phyloP scores from a whole-genome alignment of 1,140 invertebrate species.

The Anthonomus grandis region DNA sequence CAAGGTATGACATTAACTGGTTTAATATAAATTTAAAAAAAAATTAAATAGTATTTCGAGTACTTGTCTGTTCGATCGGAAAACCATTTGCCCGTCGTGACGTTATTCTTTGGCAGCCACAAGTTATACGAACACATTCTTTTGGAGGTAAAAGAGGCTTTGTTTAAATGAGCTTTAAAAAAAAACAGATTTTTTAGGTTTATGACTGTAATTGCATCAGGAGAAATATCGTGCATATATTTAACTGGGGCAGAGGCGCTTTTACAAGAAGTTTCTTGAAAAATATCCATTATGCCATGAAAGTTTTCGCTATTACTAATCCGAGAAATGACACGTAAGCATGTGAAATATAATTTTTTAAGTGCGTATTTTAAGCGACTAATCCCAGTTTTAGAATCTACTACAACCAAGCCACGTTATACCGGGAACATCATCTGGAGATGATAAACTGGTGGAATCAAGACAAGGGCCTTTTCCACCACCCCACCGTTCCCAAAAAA shows the following conservation, averaged over 20 bases:
- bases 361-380: not conserved
- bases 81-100: conserved; percentile 21
- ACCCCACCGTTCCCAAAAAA: conserved; percentile 58
- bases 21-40: not conserved
- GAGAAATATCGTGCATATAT: conserved; percentile 42
- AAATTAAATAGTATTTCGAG: conserved; percentile 27
- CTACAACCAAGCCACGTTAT: conserved; percentile 62
- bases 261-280: conserved; percentile 34
- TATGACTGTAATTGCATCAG: conserved; percentile 39
- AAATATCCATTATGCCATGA: conserved; percentile 42
- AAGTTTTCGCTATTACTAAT: conserved; percentile 54
- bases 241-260: conserved; percentile 37
- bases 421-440: conserved; percentile 52
- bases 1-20: conserved; percentile 18
- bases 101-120: conserved; percentile 30
- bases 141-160: conserved; percentile 26
- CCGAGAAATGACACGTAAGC: conserved; percentile 54
- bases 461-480: conserved; percentile 55
- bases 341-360: not conserved
- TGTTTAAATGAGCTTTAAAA: not conserved
- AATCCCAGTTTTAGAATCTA: conserved; percentile 57
- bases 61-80: conserved; percentile 27
- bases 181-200: conserved; percentile 33
- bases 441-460: conserved; percentile 68
- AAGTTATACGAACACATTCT: conserved; percentile 35